A percentile compares a stretch with the other conserved stretches of the same genome.
These are phyloP conservation scores for Lota lota DNA, from an alignment of 2,113 vertebrate genomes.

Conservation along the genomic window DNA sequence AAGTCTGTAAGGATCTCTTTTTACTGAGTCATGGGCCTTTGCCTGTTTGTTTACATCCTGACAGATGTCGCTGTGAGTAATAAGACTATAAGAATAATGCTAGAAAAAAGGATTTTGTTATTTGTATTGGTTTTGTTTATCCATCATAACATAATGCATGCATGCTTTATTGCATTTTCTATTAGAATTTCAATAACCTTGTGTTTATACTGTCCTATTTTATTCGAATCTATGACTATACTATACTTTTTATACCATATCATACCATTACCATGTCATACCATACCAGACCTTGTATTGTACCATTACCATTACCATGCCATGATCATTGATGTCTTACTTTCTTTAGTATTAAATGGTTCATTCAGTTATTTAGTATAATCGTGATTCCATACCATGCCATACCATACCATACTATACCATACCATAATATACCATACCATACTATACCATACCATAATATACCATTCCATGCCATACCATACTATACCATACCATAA, in stretches of 20 bases:
- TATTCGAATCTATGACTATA: neutral
- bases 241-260: no score
- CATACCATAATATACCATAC: no score
- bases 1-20: slow-evolving; percentile 19
- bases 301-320: slow-evolving; percentile 1
- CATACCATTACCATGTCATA: no score
- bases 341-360: no score
- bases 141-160: slow-evolving; percentile 29
- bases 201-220: slow-evolving; percentile 27
- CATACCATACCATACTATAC: no score
- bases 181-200: slow-evolving; percentile 45
- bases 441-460: no score
- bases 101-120: neutral
- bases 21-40: slow-evolving; percentile 9
- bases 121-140: slow-evolving; percentile 43
- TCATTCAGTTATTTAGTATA: no score
- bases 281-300: no score
- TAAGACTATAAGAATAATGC: slow-evolving; percentile 10
- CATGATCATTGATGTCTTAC: neutral
- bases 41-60: slow-evolving; percentile 19
- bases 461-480: no score
- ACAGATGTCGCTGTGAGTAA: slow-evolving; percentile 32
- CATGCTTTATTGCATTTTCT: slow-evolving; percentile 34
- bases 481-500: no score
- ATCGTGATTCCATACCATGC: no score